Conservation (phyloP, 1,140 invertebrate species). For the Asobara japonica region DNA sequence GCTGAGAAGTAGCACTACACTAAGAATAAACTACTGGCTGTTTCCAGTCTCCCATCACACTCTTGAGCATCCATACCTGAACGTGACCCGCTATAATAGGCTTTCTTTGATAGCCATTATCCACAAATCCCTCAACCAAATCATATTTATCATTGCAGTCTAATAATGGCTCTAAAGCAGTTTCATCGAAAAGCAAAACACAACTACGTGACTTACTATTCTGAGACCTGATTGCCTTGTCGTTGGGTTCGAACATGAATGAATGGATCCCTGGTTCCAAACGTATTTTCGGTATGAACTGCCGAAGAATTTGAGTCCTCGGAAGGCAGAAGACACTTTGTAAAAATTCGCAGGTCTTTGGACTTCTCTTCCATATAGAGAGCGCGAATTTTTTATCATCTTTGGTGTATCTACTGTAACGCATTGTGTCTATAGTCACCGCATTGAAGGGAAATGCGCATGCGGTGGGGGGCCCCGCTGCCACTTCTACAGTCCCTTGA, state of each 20-base stretch:
- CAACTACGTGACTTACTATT: not conserved
- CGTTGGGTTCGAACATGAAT: not conserved
- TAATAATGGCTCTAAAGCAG: not conserved
- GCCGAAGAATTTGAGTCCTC: not conserved
- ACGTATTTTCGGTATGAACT: not conserved
- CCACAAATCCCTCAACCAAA: not conserved
- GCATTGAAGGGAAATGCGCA: too few species aligned
- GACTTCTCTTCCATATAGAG: not conserved
- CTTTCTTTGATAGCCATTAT: not conserved
- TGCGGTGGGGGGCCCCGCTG: too few species aligned
- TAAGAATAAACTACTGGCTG: slow-evolving; percentile 5
- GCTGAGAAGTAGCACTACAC: not conserved
- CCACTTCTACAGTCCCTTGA: too few species aligned
- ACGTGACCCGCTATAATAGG: slow-evolving; percentile 1
- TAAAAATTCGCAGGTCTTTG: not conserved
- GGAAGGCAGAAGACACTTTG: not conserved
- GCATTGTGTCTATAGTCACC: too few species aligned
- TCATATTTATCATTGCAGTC: not conserved
- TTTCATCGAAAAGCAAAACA: slow-evolving; percentile 15
- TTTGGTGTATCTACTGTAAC: not conserved
- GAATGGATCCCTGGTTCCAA: not conserved
- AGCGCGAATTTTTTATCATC: not conserved
- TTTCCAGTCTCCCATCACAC: not conserved
- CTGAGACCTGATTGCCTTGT: not conserved
- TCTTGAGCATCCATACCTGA: slow-evolving; percentile 16